Base-by-base conservation (phyloP, 2,113 vertebrate genomes). In the Rhegmatorhina hoffmannsi region DNA sequence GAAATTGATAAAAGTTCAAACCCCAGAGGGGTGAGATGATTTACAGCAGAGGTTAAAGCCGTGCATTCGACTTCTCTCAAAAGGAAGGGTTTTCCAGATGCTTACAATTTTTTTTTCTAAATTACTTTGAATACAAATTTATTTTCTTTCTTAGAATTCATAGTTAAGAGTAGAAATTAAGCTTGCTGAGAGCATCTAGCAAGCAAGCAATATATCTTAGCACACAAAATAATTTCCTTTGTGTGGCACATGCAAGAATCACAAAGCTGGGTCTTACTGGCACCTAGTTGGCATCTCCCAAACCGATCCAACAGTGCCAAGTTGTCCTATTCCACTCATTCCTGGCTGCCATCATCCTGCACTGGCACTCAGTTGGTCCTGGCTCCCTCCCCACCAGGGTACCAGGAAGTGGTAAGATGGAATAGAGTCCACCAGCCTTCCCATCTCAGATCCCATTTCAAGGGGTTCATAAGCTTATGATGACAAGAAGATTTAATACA, bases 1-100 rank as follows among this genome's bases (percentile, higher is more conserved):
- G 92, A 97, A 96, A 97, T 93, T 96, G 96, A 97, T 97, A 95
- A 90, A 97, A 98, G 96, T 97, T 97, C 97, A 96, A 69, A 96
- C 74, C 84, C 87, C 96, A 96, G 94, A 90, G 84, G 95, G 95
- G 89, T 93, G 70, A 94, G 90, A 94, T 92, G 88, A 92, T 95
- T 96, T 97, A 96, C 81, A 93, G 93, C 89, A 97, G 95, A 97
- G 92, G 94, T 95, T 97, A 97, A 96, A 96, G 79, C 93, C 69
- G 81, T 74, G 59, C 74, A 80, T 92, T 96, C 73, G 33, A 49
- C 79, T 91, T 90, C 28, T 60, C 84, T 91, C 59, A 86, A 82
- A 91, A 96, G 46, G 25, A 88, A 90, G 7, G 20, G 12, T 72
- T 87, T 75, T 63, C 86, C 62, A 85, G 63, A 85, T 75, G 28